Percentiles rank a stretch among this genome's conserved stretches.
phyloP scores from a whole-genome alignment of 1,140 invertebrate species.

The Drosophila nebulosa region DNA sequence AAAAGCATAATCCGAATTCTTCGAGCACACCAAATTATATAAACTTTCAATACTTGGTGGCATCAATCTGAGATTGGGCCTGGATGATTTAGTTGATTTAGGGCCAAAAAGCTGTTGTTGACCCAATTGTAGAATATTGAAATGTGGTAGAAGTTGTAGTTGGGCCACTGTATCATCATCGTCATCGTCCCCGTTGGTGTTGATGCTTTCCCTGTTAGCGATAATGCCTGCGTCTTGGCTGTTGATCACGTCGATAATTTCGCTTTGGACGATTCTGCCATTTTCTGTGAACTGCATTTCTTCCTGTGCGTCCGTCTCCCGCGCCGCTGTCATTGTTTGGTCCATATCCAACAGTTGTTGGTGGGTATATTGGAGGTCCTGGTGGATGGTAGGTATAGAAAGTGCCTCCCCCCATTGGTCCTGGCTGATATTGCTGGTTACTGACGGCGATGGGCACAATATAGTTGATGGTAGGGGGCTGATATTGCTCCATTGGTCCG shows the following conservation, averaged over 20 bases:
- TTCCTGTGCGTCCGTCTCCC: neutral
- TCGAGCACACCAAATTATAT: conserved; percentile 34
- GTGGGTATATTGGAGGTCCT: conserved; percentile 10
- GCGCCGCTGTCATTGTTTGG: neutral
- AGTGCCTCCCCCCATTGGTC: neutral
- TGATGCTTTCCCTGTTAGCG: neutral
- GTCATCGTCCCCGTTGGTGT: neutral
- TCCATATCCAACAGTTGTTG: conserved; percentile 41
- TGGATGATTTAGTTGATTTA: neutral
- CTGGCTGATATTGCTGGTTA: neutral
- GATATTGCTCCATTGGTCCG: neutral
- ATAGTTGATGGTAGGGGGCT: conserved; percentile 1
- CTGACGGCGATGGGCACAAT: neutral
- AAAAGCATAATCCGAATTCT: conserved; percentile 70
- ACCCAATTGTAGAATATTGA: neutral
- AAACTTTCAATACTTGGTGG: conserved; percentile 46
- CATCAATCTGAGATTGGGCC: conserved; percentile 42
- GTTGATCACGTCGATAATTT: neutral
- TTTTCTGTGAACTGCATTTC: neutral
- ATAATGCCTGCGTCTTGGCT: too few relatives aligned
- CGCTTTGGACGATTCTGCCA: neutral
- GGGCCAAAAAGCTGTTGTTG: conserved; percentile 1
- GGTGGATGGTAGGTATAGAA: neutral
- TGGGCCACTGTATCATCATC: neutral
- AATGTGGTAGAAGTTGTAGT: neutral